A percentile compares a stretch with the other conserved stretches of the same genome.
phyloP scores from a whole-genome alignment of 2,888 invertebrate species.

The Xestia c-nigrum region DNA sequence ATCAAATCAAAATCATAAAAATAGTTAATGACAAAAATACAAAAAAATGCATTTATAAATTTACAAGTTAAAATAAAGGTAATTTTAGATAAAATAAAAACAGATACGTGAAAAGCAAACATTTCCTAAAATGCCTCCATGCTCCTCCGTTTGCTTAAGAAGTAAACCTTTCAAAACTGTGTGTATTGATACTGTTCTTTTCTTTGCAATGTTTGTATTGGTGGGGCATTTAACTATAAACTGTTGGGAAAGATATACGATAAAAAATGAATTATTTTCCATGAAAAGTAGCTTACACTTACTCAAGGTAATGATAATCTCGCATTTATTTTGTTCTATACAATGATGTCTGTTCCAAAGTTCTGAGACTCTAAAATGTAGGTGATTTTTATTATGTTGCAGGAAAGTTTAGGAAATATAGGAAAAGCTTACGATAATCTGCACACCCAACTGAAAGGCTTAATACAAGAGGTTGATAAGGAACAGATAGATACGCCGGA shows the following conservation, averaged over 20 bases:
- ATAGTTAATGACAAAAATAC: background rate
- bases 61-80: slow-evolving; percentile 8
- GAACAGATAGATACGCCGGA: slow-evolving; percentile 6
- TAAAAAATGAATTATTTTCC: slow-evolving; percentile 75
- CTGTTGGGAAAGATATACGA: slow-evolving; percentile 80
- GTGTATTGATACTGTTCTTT: slow-evolving; percentile 74
- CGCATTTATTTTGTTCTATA: background rate
- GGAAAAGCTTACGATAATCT: slow-evolving; percentile 79
- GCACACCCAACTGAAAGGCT: slow-evolving; percentile 72
- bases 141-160: background rate
- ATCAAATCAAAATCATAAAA: slow-evolving; percentile 24
- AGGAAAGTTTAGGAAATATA: slow-evolving; percentile 78
- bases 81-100: slow-evolving; percentile 10
- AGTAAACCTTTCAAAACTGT: slow-evolving; percentile 69
- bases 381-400: slow-evolving; percentile 57
- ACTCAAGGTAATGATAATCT: slow-evolving; percentile 75
- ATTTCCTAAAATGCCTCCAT: slow-evolving; percentile 71
- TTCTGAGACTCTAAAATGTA: background rate
- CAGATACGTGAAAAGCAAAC: background rate
- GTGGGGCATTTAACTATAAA: slow-evolving; percentile 78
- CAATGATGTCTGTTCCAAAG: background rate
- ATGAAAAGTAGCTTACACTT: slow-evolving; percentile 78
- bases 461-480: slow-evolving; percentile 60
- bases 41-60: slow-evolving; percentile 27
- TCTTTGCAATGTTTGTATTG: slow-evolving; percentile 75